Conservation (phyloP, 1,140 invertebrate species). For the Drosophila littoralis region DNA sequence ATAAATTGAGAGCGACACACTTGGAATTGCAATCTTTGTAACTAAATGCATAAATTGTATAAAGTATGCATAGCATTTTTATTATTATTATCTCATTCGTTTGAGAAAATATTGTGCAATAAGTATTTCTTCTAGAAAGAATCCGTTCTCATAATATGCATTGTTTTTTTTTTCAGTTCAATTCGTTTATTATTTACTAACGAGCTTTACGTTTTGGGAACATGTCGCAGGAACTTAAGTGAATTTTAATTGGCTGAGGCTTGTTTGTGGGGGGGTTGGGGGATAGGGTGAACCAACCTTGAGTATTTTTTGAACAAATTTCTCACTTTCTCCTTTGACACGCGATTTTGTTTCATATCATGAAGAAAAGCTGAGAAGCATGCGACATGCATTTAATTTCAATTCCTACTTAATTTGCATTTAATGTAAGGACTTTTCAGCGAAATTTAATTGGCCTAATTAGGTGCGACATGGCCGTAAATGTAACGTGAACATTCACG, state of each 20-base stretch:
- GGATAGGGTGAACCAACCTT: background rate
- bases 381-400: constrained; percentile 42
- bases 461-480: constrained; percentile 53
- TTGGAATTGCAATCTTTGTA: too few species aligned
- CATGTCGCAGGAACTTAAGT: background rate
- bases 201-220: background rate
- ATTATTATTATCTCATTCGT: too few species aligned
- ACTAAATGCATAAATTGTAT: too few species aligned
- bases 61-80: too few species aligned
- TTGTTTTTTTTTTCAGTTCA: background rate
- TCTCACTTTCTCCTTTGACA: constrained; percentile 4
- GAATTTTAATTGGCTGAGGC: background rate
- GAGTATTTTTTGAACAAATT: background rate
- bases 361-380: background rate
- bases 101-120: too few species aligned
- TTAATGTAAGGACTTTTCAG: constrained; percentile 48
- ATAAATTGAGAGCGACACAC: too few species aligned
- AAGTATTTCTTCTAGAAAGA: too few species aligned
- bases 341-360: constrained; percentile 11
- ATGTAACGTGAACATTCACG: constrained; percentile 32
- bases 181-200: too few species aligned
- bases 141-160: too few species aligned
- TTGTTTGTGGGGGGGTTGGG: background rate
- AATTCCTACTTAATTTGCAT: constrained; percentile 53
- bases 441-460: constrained; percentile 59